Evolutionary conservation across 1,140 invertebrate species (phyloP).

Genomic region (Stegodyphus dumicola): DNA sequence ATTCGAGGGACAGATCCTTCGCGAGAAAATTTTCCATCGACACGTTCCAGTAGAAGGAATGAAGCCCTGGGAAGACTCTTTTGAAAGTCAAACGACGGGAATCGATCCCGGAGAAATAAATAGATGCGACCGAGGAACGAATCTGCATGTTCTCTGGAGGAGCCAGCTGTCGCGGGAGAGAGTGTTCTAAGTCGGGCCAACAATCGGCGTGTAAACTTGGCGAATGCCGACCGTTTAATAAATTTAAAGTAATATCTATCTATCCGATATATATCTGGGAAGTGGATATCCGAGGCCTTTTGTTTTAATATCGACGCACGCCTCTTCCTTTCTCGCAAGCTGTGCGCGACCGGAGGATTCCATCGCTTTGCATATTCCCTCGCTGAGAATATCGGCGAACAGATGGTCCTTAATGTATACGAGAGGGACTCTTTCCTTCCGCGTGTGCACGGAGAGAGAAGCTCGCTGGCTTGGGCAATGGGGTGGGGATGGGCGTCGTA

Average conservation of each 20-base stretch:
- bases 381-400: neutral
- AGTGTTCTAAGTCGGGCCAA: constrained; percentile 16
- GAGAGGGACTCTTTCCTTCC: constrained; percentile 1
- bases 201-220: constrained; percentile 56
- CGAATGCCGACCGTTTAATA: constrained; percentile 59
- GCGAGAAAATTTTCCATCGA: neutral
- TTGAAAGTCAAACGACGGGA: constrained; percentile 50
- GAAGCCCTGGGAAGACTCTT: constrained; percentile 14
- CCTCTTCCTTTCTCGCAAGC: constrained; percentile 23
- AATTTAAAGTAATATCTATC: constrained; percentile 57
- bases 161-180: constrained; percentile 19
- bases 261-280: constrained; percentile 37
- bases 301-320: constrained; percentile 50
- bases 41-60: too few species aligned
- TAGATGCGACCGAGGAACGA: constrained; percentile 48
- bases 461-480: too few species aligned
- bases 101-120: constrained; percentile 49
- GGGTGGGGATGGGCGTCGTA: too few species aligned
- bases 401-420: constrained; percentile 59
- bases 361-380: constrained; percentile 53
- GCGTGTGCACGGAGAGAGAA: neutral
- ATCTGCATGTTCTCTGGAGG: constrained; percentile 46
- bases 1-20: neutral
- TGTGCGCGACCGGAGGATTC: constrained; percentile 11
- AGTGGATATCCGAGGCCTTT: constrained; percentile 12